Percentiles rank a stretch among this genome's conserved stretches.
These are phyloP conservation scores for Campoplex capitator DNA, from an alignment of 2,888 invertebrate species.

Conservation along the genomic window DNA sequence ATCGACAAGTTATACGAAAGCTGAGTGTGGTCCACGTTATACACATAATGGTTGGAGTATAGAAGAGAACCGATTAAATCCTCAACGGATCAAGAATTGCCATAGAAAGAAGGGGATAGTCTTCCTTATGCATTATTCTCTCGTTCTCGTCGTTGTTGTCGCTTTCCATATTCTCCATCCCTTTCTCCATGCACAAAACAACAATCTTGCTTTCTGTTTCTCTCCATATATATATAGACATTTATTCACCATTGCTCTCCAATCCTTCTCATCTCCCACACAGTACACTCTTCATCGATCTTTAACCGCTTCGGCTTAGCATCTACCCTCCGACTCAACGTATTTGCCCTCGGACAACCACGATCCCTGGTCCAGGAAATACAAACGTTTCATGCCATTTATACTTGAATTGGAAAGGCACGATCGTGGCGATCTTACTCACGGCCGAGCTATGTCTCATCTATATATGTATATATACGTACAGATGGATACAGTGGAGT, in stretches of 20 bases:
- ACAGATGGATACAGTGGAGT: conserved; percentile 27
- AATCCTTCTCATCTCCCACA: conserved; percentile 47
- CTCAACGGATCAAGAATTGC: conserved; percentile 41
- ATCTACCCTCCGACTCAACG: conserved; percentile 37
- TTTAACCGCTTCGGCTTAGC: conserved; percentile 47
- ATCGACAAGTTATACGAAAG: conserved; percentile 64
- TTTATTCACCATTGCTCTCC: conserved; percentile 30
- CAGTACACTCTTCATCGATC: conserved; percentile 55
- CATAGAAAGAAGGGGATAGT: conserved; percentile 7
- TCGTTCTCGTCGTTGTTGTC: conserved; percentile 53
- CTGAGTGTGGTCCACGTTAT: conserved; percentile 35
- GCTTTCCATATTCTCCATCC: conserved; percentile 24
- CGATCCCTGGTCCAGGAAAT: conserved; percentile 66
- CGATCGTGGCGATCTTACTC: conserved; percentile 60
- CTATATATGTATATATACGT: not conserved
- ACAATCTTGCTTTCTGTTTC: conserved; percentile 15
- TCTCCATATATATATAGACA: conserved; percentile 1
- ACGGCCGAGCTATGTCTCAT: conserved; percentile 11
- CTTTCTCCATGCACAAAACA: conserved; percentile 30
- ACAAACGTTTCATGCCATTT: conserved; percentile 65
- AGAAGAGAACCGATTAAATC: conserved; percentile 45
- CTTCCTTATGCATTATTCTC: conserved; percentile 55
- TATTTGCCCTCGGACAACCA: conserved; percentile 59
- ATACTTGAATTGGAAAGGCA: conserved; percentile 70
- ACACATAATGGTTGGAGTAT: conserved; percentile 37